Evolutionary conservation across 2,113 vertebrate species (phyloP), one percentile per base, ranked within the genome.

Genomic region (Rhea pennata): DNA sequence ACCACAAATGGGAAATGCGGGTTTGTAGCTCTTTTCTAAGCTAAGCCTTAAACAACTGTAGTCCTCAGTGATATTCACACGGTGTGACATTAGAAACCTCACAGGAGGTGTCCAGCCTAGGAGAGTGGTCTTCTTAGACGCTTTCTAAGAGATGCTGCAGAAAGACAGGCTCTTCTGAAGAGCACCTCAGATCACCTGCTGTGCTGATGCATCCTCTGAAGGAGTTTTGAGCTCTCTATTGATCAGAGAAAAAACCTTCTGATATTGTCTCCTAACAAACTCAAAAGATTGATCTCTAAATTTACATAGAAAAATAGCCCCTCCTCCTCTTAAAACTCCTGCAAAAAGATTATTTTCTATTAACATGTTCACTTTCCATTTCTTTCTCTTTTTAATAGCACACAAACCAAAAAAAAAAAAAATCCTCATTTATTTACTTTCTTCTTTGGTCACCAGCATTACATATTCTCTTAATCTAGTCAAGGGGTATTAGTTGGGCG

Each of bases 1-100:
- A 17, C 56, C 36, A 46, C 24, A 72, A 62, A 67, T 12, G 23
- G 6, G 46, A 87, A 69, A 72, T 6, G 3, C 0, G 0, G 13
- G 40, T 62, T 84, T 20, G 10, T 31, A 89, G 20, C 42, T 81
- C 26, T 33, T 74, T 65, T 64, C 80, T 75, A 71, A 76, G 22
- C 15, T 27, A 59, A 42, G 13, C 11, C n/a, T 69, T 69, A 71
- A 88, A 86, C 23, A 59, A 4, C 15, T 59, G 33, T 78, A 82
- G 20, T 54, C 56, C 70, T 73, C 26, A 39, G 7, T 56, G 70
- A 72, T 72, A 46, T 9, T 75, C 39, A 69, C 5, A 15, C 50
- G 42, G 1, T 19, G 50, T 19, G 46, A 75, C 78, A 71, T 26
- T 27, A 92, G 31, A 66, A 12, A 58, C 2, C 7, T 67, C 59